Percentiles rank a stretch among this genome's conserved stretches.
Evolutionary conservation across 2,113 vertebrate genomes (phyloP).

Genomic region (Varanus komodoensis): DNA sequence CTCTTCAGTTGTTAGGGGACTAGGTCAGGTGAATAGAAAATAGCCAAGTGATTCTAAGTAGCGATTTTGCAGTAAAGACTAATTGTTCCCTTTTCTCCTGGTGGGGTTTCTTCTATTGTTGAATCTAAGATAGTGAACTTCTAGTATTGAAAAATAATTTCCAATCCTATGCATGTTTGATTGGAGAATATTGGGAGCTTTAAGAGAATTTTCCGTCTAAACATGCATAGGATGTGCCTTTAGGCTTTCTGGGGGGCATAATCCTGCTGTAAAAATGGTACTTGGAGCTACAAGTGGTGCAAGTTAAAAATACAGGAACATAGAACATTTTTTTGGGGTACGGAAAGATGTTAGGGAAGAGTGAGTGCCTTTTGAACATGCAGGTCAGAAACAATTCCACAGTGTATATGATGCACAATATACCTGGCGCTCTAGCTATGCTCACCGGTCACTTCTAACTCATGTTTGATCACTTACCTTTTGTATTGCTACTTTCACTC

Average conservation of each 20-base stretch:
- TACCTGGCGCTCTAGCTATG: constrained; percentile 57
- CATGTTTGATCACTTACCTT: constrained; percentile 69
- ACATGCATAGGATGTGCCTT: not conserved
- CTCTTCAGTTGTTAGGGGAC: constrained; percentile 28
- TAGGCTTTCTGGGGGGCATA: not conserved
- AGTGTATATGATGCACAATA: constrained; percentile 65
- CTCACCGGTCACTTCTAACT: constrained; percentile 35
- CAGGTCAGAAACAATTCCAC: constrained; percentile 69
- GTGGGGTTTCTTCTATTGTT: constrained; percentile 14
- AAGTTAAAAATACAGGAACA: not conserved
- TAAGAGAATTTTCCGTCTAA: too few species aligned
- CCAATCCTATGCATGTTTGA: too few species aligned
- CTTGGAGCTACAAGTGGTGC: not conserved
- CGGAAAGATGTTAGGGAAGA: constrained; percentile 48
- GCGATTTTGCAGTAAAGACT: constrained; percentile 32
- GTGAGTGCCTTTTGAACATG: constrained; percentile 64
- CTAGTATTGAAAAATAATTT: constrained; percentile 34
- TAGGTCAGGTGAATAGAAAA: constrained; percentile 46
- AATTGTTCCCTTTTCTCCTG: constrained; percentile 26
- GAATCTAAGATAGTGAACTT: constrained; percentile 13
- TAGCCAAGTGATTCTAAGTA: constrained; percentile 26
- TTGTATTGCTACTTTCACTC: constrained; percentile 39
- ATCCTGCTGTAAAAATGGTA: not conserved
- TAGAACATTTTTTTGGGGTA: not conserved
- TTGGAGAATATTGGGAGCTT: too few species aligned